Evolutionary conservation across 2,888 invertebrate species (phyloP), one percentile per base, ranked within the genome.

Genomic region (Acrobasis consociella): DNA sequence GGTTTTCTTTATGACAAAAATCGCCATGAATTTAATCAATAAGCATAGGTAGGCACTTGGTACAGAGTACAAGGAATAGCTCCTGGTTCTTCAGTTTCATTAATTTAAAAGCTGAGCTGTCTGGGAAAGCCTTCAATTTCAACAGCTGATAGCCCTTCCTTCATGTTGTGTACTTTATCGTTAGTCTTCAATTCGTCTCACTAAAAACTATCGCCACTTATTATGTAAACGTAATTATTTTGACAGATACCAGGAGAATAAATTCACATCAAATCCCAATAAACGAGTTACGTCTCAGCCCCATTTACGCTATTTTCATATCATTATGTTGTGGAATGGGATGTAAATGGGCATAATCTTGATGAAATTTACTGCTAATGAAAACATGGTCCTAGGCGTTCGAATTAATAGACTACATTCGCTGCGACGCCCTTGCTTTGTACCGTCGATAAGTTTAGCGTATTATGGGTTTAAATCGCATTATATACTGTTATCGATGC

Each of bases 351-450:
- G 22, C 53, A 31, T 61, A 42, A 46, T 62, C 56, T 51, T 53
- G 55, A 49, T 38, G 60, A 62, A 60, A 65, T 65, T 67, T 67
- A 67, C 65, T 67, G 65, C 67, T 65, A 67, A 67, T 67, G 67
- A 67, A 67, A 49, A 61, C 61, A 61, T 52, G 52, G 46, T 15
- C 42, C 15, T 22, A n/a, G 50, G 16, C 17, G n/a, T 10, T 42
- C 7, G 51, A 10, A 60, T 60, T 60, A 60, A 60, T 60, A 60
- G 42, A 11, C 38, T 42, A 13, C 56, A 46, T 56, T 56, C 9
- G 42, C 56, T 46, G 8, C 53, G 53, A n/a, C n/a, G 15, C n/a
- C 15, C 31, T 37, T 46, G 22, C 42, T 42, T 56, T 56, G 55
- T 39, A 42, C 9, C 11, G 22, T 7, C 31, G 46, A n/a, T 46